Evolutionary conservation across 2,797 vertebrate species (phyloP).

Genomic region (Chelmon rostratus): DNA sequence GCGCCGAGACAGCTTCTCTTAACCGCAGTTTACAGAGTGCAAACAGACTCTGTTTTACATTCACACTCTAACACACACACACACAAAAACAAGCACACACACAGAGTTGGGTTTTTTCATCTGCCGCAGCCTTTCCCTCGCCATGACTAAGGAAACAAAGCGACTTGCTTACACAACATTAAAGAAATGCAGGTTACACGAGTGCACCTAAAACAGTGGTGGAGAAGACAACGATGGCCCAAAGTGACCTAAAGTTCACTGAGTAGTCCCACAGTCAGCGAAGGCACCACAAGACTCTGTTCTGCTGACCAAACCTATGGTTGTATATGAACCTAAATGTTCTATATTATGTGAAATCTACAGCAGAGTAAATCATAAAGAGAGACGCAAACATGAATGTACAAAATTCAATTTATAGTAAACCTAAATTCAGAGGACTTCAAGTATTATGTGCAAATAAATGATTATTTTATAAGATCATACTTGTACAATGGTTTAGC

Average conservation of each 20-base stretch:
- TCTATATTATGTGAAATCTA: neutral
- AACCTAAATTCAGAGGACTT: neutral
- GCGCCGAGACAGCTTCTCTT: neutral
- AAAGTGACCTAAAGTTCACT: neutral
- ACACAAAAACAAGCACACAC: neutral
- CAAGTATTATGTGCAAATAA: neutral
- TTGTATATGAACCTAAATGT: neutral
- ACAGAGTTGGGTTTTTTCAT: neutral
- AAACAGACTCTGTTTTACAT: slow-evolving; percentile 26
- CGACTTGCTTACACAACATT: neutral
- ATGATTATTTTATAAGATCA: too few species aligned
- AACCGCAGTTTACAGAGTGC: slow-evolving; percentile 20
- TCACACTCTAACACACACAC: slow-evolving; percentile 8
- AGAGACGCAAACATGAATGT: neutral
- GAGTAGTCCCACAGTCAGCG: neutral
- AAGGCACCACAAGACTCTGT: neutral
- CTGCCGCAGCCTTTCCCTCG: neutral
- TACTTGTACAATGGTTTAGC: neutral
- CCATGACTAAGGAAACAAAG: neutral
- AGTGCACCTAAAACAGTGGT: neutral
- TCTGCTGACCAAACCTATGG: neutral
- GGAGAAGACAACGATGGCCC: neutral
- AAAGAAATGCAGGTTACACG: neutral
- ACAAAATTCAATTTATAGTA: neutral
- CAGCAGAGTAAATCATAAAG: neutral